Conservation (phyloP, 2,797 vertebrate genomes). For the Danio aesculapii region DNA sequence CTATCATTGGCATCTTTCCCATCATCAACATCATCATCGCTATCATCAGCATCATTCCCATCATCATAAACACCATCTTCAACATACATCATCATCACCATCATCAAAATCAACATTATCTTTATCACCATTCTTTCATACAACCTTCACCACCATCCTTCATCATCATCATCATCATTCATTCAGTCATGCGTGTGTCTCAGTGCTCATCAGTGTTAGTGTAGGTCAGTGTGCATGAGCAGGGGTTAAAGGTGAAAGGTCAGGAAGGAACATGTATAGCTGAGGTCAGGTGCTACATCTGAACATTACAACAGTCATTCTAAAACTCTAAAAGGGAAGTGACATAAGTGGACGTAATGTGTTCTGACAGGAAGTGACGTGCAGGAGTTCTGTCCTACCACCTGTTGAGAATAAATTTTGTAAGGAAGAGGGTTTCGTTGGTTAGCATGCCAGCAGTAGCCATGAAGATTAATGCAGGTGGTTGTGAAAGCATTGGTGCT, state of each 20-base stretch:
- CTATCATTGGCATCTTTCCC: neutral
- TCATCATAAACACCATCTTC: neutral
- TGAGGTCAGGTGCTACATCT: slow-evolving; percentile 5
- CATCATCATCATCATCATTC: slow-evolving; percentile 11
- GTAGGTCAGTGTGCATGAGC: neutral
- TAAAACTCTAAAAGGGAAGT: neutral
- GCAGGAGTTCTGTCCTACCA: slow-evolving; percentile 9
- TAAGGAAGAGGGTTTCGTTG: neutral
- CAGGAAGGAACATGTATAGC: slow-evolving; percentile 28
- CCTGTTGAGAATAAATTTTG: neutral
- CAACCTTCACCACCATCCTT: neutral
- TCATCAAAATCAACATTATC: neutral
- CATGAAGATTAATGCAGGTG: slow-evolving; percentile 21
- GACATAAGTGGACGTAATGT: neutral
- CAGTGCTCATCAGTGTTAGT: slow-evolving; percentile 24
- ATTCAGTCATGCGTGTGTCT: slow-evolving; percentile 44
- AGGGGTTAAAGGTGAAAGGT: slow-evolving; percentile 42
- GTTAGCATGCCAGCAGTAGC: slow-evolving; percentile 32
- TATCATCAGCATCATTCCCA: neutral
- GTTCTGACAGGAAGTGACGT: slow-evolving; percentile 23
- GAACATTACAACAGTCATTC: neutral
- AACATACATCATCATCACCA: neutral
- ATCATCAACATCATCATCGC: neutral
- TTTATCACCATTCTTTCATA: neutral
- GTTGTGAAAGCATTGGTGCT: slow-evolving; percentile 15